phyloP scores from a whole-genome alignment of 2,113 vertebrate species.

The Channa maculata region DNA sequence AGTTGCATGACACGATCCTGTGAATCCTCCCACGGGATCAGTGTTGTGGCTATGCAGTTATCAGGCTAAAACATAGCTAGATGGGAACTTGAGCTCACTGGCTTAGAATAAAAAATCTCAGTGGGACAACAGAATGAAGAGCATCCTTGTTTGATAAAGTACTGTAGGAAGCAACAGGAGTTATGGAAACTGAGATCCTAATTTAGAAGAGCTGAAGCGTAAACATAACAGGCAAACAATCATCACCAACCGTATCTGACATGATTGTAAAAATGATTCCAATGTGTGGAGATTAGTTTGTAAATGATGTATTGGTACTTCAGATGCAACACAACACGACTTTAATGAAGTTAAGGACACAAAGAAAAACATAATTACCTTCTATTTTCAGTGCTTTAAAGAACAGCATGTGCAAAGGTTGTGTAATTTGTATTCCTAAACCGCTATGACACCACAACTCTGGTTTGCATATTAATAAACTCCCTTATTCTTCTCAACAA shows the following conservation, averaged over 20 bases:
- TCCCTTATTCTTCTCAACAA: conserved; percentile 28
- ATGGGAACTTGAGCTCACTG: background rate
- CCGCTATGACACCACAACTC: conserved; percentile 4
- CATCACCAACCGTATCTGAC: background rate
- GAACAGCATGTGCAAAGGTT: background rate
- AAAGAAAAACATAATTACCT: conserved; percentile 13
- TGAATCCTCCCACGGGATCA: conserved; percentile 25
- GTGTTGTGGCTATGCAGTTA: background rate
- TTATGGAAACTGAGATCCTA: background rate
- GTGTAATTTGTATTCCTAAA: conserved; percentile 35
- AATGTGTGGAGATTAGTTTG: background rate
- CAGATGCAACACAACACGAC: background rate
- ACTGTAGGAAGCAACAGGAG: background rate
- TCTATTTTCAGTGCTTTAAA: background rate
- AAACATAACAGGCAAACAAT: background rate
- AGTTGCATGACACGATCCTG: background rate
- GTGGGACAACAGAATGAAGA: background rate
- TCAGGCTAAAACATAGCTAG: background rate
- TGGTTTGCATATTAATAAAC: conserved; percentile 46
- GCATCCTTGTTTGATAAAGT: background rate
- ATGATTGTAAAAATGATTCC: background rate
- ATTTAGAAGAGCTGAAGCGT: background rate
- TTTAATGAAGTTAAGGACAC: conserved; percentile 9
- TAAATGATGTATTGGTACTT: background rate
- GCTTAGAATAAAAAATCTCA: background rate